Conservation (phyloP, 2,888 invertebrate species). For the Tuberolachnus salignus region DNA sequence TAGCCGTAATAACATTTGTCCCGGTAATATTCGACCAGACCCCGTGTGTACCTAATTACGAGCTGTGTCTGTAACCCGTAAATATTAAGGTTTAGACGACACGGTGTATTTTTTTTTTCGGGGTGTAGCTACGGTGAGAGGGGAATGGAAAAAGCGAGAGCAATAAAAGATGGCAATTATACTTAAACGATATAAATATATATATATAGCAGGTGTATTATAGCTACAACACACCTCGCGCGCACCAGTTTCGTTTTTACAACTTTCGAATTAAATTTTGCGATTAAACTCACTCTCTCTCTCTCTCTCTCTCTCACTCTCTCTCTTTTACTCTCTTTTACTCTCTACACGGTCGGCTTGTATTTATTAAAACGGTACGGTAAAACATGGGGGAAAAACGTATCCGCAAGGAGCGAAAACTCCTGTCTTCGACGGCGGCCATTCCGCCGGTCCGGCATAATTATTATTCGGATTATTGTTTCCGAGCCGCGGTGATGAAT, state of each 20-base stretch:
- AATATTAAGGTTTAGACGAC: conserved; percentile 23
- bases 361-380: conserved; percentile 14
- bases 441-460: not conserved
- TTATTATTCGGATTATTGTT: too few relatives aligned
- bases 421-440: not conserved
- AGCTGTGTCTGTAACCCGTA: conserved; percentile 32
- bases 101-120: too few relatives aligned
- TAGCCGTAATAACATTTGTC: too few relatives aligned
- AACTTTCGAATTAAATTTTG: conserved; percentile 33
- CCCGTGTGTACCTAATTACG: conserved; percentile 45
- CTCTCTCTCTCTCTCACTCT: too few relatives aligned
- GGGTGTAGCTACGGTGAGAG: not conserved
- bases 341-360: not conserved
- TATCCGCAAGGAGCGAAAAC: not conserved
- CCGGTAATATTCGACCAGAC: too few relatives aligned
- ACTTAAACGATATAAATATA: not conserved
- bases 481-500: not conserved
- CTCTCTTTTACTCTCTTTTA: not conserved
- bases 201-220: not conserved
- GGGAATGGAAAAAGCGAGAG: not conserved
- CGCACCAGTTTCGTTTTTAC: conserved; percentile 38
- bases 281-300: not conserved
- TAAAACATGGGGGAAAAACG: not conserved
- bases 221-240: not conserved
- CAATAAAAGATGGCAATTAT: conserved; percentile 35